Evolutionary conservation across 2,113 vertebrate genomes (phyloP), one percentile per base, ranked within the genome.

Genomic region (Plectropomus leopardus): DNA sequence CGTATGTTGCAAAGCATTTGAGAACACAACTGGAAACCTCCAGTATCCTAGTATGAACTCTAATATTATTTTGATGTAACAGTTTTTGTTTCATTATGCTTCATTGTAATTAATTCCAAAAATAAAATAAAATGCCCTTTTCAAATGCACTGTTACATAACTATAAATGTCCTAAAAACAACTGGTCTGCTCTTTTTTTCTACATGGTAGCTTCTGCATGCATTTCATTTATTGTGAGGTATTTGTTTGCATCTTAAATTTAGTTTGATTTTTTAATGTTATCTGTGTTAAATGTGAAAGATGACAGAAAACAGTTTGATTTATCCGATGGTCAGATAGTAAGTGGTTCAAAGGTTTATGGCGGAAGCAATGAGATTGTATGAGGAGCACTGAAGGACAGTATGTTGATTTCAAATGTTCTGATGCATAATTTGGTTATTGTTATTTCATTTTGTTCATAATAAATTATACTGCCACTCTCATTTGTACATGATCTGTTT

Each of bases 111-210:
- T 86, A 89, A 88, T 45, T 26, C 67, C 0, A 61, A 34, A 53
- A 23, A n/a, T 48, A 48, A 1, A 55, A 75, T 28, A 54, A 87
- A 63, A 26, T 7, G 90, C 93, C 92, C 89, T 93, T 92, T 88
- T 68, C 3, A 76, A 72, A 59, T 92, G 93, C 93, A 93, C 93
- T 92, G 72, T 73, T 1, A 23, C 64, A 9, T 15, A 32, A 78
- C 32, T 54, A 67, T 66, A 61, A 74, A 32, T 5, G 2, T 15
- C 15, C 63, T 70, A 51, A 69, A 86, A 50, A 59, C 16, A 34
- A 69, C 16, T 74, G 28, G 30, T 78, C 15, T 68, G 36, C 47
- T 36, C 48, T 60, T 57, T 28, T n/a, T 67, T 55, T 60, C 24
- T 58, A 14, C 61, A 2, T 13, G 14, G 70, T 24, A 23, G 63